phyloP scores from a whole-genome alignment of 2,888 invertebrate genomes.

The Phanerotoma sp. region DNA sequence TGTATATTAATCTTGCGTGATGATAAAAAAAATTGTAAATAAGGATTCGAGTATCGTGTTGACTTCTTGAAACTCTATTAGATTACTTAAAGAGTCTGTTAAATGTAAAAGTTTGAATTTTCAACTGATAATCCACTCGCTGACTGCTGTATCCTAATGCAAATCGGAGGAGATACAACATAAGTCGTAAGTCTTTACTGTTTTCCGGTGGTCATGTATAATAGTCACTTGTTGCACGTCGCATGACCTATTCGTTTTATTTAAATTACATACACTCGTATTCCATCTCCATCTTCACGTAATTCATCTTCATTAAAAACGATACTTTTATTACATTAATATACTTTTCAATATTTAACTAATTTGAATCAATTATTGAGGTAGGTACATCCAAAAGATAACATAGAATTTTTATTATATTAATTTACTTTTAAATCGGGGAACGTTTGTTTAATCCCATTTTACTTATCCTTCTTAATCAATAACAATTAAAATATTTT shows the following conservation, averaged over 20 bases:
- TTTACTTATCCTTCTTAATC: no score
- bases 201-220: slow-evolving; percentile 32
- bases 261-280: slow-evolving; percentile 1
- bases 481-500: no score
- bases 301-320: neutral
- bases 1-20: no score
- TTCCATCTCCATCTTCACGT: slow-evolving; percentile 1
- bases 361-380: no score
- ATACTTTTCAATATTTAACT: neutral
- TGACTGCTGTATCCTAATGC: slow-evolving; percentile 28
- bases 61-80: neutral
- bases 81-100: neutral
- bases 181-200: slow-evolving; percentile 39
- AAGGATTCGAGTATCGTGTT: neutral
- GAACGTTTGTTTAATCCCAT: no score
- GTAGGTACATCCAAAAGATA: no score
- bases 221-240: slow-evolving; percentile 44
- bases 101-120: slow-evolving; percentile 12
- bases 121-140: slow-evolving; percentile 6
- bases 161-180: slow-evolving; percentile 39
- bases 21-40: slow-evolving; percentile 4
- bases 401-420: no score
- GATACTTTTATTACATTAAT: neutral
- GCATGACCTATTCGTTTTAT: slow-evolving; percentile 38
- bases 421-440: no score